Evolutionary conservation across 2,888 invertebrate genomes (phyloP), one percentile per base, ranked within the genome.

Genomic region (Nomada ruficornis): DNA sequence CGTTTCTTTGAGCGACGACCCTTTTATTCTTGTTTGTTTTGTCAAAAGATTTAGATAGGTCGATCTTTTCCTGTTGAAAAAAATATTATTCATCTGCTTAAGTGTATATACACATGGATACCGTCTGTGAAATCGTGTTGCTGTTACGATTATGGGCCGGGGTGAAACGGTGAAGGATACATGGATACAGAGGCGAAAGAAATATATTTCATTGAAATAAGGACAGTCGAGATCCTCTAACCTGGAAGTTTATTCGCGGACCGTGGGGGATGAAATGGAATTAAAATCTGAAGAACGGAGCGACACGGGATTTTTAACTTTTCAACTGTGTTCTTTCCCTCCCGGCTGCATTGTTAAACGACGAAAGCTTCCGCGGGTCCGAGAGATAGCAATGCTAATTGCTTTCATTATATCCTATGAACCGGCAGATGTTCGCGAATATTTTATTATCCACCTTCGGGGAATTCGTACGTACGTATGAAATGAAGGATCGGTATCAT

Each of bases 181-280:
- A 15, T 50, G 26, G 20, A 9, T n/a, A 20, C 36, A 63, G 36
- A 52, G 63, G 64, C 4, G 55, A n/a, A 50, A 60, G 50, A 54
- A 44, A 83, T 60, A 54, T 36, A 69, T 57, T 70, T 83, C 72
- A 75, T 69, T 75, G 75, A 75, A 75, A 64, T 47, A 75, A 82
- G 62, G 71, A 50, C 71, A 59, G 68, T 44, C 50, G 57, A 54
- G 69, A 59, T 47, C 47, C 20, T 55, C n/a, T 68, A 68, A 68
- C 36, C 20, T 29, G 59, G 29, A 65, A 76, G 68, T 42, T 68
- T 47, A 44, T 69, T 69, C 72, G 63, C 50, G 67, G 15, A 55
- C 60, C 64, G 15, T 20, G 62, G 29, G 26, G 63, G 69, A 57
- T 82, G 59, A 75, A 82, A 78, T 82, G 67, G 64, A 67, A 82